Conservation (phyloP, 2,888 invertebrate genomes). For the Hedya salicella region DNA sequence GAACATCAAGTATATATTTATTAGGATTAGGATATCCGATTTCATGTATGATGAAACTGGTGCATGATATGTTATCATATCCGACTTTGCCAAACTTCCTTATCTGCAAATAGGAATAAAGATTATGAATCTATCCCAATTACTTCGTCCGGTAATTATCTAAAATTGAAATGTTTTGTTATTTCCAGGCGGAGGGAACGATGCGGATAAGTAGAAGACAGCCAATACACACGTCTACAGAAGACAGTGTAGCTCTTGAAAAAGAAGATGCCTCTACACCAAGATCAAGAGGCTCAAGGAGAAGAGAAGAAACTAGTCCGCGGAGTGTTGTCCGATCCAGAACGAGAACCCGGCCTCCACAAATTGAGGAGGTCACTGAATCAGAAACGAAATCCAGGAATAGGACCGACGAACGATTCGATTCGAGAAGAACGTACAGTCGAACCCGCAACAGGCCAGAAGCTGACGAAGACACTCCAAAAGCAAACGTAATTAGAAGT, state of each 20-base stretch:
- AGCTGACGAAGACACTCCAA: constrained; percentile 57
- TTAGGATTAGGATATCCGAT: constrained; percentile 20
- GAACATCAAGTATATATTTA: neutral
- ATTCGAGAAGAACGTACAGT: constrained; percentile 68
- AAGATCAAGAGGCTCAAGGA: constrained; percentile 65
- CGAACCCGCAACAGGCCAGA: constrained; percentile 67
- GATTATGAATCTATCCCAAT: neutral
- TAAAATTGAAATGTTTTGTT: constrained; percentile 25
- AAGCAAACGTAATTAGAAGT: constrained; percentile 59
- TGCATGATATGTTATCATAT: constrained; percentile 11
- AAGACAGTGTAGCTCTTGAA: constrained; percentile 55
- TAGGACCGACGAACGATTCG: constrained; percentile 70
- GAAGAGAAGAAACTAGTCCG: constrained; percentile 62
- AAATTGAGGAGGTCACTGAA: constrained; percentile 50
- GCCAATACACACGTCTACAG: constrained; percentile 56
- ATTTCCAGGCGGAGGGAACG: constrained; percentile 70
- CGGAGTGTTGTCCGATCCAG: constrained; percentile 60
- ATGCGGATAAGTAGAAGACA: constrained; percentile 67
- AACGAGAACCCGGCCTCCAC: constrained; percentile 61
- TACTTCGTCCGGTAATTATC: constrained; percentile 14
- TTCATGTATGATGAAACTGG: neutral
- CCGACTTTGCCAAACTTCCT: constrained; percentile 14
- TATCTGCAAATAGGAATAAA: constrained; percentile 9
- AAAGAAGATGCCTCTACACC: constrained; percentile 62
- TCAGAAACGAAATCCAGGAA: constrained; percentile 55